Evolutionary conservation across 2,888 invertebrate genomes (phyloP).

Genomic region (Andrena fulva): DNA sequence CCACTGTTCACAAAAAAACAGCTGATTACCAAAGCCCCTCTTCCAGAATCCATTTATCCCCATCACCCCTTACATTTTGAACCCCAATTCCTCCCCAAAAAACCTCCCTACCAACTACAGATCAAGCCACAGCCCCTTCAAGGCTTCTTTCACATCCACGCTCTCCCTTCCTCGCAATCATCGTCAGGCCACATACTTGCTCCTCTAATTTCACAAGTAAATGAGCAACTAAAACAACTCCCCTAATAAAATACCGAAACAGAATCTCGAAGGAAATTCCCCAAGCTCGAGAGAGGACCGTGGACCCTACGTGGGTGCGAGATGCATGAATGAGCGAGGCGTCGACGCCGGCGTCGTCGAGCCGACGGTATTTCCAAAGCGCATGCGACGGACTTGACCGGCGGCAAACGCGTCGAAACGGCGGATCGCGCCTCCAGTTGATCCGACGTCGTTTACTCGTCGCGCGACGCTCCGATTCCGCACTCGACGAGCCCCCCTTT

Average conservation of each 20-base stretch:
- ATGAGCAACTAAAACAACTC: no score
- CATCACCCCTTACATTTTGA: no score
- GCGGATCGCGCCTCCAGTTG: slow-evolving; percentile 62
- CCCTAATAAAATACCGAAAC: neutral
- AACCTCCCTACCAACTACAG: no score
- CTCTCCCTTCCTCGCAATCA: no score
- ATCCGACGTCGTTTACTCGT: slow-evolving; percentile 57
- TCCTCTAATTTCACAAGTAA: no score
- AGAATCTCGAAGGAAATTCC: neutral
- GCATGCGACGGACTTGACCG: slow-evolving; percentile 73
- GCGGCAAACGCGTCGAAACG: slow-evolving; percentile 48
- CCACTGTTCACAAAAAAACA: no score
- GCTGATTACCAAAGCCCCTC: no score
- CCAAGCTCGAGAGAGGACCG: neutral
- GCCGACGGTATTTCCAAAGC: slow-evolving; percentile 54
- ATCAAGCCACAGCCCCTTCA: no score
- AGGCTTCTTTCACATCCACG: no score
- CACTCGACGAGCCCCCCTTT: neutral
- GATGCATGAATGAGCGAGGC: slow-evolving; percentile 16
- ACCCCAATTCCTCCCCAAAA: no score
- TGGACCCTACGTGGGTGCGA: neutral
- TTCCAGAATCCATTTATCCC: no score
- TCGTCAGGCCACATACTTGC: no score
- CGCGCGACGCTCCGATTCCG: slow-evolving; percentile 46
- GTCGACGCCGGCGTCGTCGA: slow-evolving; percentile 37